These are phyloP conservation scores for Serripes groenlandicus DNA, from an alignment of 2,888 invertebrate species.

Conservation along the genomic window DNA sequence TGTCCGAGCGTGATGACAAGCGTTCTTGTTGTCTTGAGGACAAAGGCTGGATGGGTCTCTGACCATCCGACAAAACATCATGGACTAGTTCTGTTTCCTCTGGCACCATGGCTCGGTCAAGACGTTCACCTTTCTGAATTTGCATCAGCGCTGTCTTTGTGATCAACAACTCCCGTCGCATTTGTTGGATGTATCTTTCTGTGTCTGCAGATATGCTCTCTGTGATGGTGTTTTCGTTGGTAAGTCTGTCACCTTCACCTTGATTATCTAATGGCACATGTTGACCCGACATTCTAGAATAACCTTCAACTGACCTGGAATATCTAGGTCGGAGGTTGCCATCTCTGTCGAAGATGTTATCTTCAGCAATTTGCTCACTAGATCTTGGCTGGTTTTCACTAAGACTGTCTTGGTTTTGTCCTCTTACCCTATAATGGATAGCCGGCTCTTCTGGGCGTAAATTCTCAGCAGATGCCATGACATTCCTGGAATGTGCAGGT, in stretches of 20 bases:
- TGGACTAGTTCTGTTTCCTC: slow-evolving; percentile 7
- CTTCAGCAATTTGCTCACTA: background rate
- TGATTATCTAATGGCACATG: slow-evolving; percentile 9
- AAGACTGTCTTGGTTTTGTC: background rate
- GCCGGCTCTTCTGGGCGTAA: background rate
- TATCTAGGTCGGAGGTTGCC: slow-evolving; percentile 56
- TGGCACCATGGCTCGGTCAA: slow-evolving; percentile 34
- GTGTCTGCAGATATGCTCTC: slow-evolving; percentile 67
- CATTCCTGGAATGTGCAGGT: background rate
- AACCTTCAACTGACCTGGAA: slow-evolving; percentile 29
- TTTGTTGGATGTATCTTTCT: slow-evolving; percentile 75
- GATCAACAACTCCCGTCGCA: slow-evolving; percentile 74
- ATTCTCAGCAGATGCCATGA: background rate
- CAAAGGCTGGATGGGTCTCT: background rate
- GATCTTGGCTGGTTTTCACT: background rate
- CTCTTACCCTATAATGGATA: background rate
- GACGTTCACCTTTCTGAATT: slow-evolving; percentile 64
- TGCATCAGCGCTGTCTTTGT: slow-evolving; percentile 75
- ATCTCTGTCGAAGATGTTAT: slow-evolving; percentile 25
- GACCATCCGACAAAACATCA: slow-evolving; percentile 25
- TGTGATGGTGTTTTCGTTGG: slow-evolving; percentile 17
- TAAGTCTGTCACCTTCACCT: slow-evolving; percentile 22
- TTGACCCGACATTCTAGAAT: background rate
- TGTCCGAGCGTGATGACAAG: slow-evolving; percentile 2
- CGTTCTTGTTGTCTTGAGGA: background rate